Base-by-base conservation (phyloP, 2,888 invertebrate genomes). In the Polietes domitor region DNA sequence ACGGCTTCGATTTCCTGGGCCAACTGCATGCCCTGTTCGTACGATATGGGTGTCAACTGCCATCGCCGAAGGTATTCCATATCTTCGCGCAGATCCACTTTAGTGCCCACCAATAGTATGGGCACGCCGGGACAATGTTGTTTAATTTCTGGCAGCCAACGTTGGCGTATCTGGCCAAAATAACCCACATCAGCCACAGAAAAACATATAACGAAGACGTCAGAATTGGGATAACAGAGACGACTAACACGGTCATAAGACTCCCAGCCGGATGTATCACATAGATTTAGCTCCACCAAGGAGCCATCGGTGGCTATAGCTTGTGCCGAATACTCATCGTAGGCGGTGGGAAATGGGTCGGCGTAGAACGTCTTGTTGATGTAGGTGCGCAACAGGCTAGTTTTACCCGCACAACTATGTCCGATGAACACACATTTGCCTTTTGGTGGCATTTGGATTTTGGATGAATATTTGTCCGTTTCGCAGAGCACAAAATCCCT, bases 231-330 rank as follows among this genome's bases (percentile, higher is more conserved):
- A 41, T 41, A 41, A 41, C 19, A 15, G 7, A 37, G 3, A 21
- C 19, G 65, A 10, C 19, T 37, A 12, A 12, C 41, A 15, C 21
- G 17, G 2, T 37, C 1, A 21, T 65, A 65, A 3, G 37, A n/a
- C 10, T 65, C 65, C 12, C 37, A 19, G 5, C 65, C 65, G 41
- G 65, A 28, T 10, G 65, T 21, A 41, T 65, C 65, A 21, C 65
- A 65, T 19, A 65, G 2, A 9, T 15, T 19, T 28, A 65, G 10
- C 6, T 65, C 41, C 12, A 37, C 2, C 1, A 2, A 0, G 9
- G 10, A 7, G 26, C 17, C 65, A 37, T 37, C 12, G 2, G 65
- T 17, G 65, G 65, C 37, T 19, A 21, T 41, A 19, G 65, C 37
- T 19, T 65, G 17, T 41, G 37, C 19, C 12, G 15, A 17, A 41